Evolutionary conservation across 2,113 vertebrate genomes (phyloP).

Genomic region (Mustela lutreola): DNA sequence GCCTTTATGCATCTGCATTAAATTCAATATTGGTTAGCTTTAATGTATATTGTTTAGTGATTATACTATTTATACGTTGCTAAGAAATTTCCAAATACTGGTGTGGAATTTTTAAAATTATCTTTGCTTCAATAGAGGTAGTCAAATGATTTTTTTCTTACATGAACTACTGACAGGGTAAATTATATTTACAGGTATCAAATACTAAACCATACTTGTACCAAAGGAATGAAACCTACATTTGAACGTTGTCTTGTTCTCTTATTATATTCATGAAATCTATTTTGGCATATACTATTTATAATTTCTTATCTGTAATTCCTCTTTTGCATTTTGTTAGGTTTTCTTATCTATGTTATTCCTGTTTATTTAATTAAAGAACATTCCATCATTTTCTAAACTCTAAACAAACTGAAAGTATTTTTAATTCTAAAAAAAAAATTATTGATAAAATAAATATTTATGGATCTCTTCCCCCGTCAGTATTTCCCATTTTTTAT

Average conservation of each 20-base stretch:
- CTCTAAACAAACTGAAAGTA: not conserved
- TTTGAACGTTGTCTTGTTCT: not conserved
- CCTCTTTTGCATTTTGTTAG: not conserved
- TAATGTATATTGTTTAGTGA: not conserved
- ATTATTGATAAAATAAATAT: not conserved
- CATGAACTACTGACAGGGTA: not conserved
- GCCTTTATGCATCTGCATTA: not conserved
- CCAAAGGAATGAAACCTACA: not conserved
- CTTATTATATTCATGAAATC: not conserved
- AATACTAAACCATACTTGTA: not conserved
- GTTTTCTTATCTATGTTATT: not conserved
- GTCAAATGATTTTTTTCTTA: not conserved
- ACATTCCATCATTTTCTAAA: not conserved
- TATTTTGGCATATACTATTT: not conserved
- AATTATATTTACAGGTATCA: not conserved
- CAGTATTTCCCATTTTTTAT: not conserved
- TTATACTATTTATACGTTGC: not conserved
- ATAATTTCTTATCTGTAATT: not conserved
- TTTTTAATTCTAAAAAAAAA: not conserved
- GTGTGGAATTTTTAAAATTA: not conserved
- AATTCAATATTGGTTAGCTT: not conserved
- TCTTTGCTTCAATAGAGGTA: not conserved
- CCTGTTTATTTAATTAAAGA: not conserved
- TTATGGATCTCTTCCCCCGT: not conserved
- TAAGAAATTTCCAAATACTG: not conserved